Evolutionary conservation across 2,113 vertebrate genomes (phyloP).

Genomic region (Scatophagus argus): DNA sequence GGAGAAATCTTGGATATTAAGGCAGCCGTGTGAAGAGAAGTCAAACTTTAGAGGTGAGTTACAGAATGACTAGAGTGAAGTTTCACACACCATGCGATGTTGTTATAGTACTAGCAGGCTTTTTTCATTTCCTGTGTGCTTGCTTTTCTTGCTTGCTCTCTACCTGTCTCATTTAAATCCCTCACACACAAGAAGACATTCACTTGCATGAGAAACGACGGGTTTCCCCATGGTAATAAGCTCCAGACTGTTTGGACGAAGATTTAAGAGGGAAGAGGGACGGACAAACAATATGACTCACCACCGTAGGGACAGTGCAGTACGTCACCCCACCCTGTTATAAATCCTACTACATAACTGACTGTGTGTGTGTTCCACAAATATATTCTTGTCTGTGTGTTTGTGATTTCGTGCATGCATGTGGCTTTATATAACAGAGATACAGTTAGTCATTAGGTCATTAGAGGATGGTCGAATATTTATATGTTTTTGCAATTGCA

Average conservation of each 20-base stretch:
- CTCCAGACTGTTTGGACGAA: conserved; percentile 56
- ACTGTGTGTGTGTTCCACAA: conserved; percentile 16
- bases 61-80: neutral
- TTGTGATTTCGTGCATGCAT: conserved; percentile 1
- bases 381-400: conserved; percentile 11
- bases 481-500: conserved; percentile 10
- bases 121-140: neutral
- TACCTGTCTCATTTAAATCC: conserved; percentile 3
- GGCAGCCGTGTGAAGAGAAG: neutral
- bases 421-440: conserved; percentile 15
- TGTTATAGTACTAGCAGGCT: neutral
- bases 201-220: neutral
- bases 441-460: conserved; percentile 32
- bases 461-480: conserved; percentile 34
- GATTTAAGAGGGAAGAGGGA: conserved; percentile 62
- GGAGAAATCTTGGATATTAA: neutral
- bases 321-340: conserved; percentile 39
- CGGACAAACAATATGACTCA: conserved; percentile 64
- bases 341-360: conserved; percentile 42
- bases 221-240: conserved; percentile 47
- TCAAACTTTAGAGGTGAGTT: conserved; percentile 13
- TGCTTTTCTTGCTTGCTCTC: neutral
- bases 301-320: conserved; percentile 42
- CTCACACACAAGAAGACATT: conserved; percentile 3
- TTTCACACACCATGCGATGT: neutral